Evolutionary conservation across 2,113 vertebrate species (phyloP), one percentile per base, ranked within the genome.

Genomic region (Epinephelus lanceolatus): DNA sequence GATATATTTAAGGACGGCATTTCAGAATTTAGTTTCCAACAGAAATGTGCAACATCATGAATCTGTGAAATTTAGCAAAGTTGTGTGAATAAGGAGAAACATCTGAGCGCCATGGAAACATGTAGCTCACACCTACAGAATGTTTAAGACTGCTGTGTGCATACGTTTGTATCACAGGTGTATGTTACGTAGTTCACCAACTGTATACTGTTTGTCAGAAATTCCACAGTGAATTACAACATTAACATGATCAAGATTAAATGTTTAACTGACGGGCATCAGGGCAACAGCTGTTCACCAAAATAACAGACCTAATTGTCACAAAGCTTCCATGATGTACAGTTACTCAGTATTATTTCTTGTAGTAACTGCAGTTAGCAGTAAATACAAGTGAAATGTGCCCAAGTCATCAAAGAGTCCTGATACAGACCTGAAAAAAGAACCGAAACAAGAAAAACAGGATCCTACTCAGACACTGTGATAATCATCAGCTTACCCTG

Each of bases 31-130:
- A 12, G 19, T 75, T 52, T 40, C 45, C 17, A 78, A 13, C 6
- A 9, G 40, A 15, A 25, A 13, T 42, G n/a, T 61, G 17, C 25
- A n/a, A 30, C 25, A n/a, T 27, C 62, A 30, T 18, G 17, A 2
- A 11, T 37, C 9, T 55, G 19, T 63, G 49, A 76, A 4, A 5
- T 55, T 56, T 62, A 15, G 13, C 17, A 19, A 40, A 45, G 23
- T 6, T 33, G 18, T 74, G 55, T 76, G 37, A 70, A 57, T 12
- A 15, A 40, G 27, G 27, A 63, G 71, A 59, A 71, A 71, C 27
- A 57, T 40, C n/a, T 17, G 27, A 56, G 18, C 27, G 18, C 40
- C 51, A 65, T 52, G 21, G 60, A 27, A 30, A 59, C 18, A n/a
- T 56, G 47, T 63, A 21, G 19, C 23, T 47, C 3, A 60, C 4